Conservation (phyloP, 2,797 vertebrate genomes). For the Neomorphus geoffroyi region DNA sequence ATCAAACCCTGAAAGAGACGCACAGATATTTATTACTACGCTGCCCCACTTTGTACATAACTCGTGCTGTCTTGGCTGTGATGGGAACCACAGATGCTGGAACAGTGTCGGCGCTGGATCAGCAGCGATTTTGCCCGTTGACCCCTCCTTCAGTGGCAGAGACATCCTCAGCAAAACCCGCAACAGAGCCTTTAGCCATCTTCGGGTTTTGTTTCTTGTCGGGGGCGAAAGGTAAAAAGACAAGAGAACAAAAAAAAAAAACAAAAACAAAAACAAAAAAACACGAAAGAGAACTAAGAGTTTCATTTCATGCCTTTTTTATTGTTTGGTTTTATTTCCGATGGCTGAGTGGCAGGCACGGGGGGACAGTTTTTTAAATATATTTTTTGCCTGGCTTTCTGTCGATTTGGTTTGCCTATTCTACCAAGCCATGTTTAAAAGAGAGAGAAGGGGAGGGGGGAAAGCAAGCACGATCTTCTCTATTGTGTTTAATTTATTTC, state of each 20-base stretch:
- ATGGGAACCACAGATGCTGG: slow-evolving; percentile 59
- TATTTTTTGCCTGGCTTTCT: slow-evolving; percentile 69
- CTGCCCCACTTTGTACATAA: slow-evolving; percentile 55
- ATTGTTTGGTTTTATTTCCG: slow-evolving; percentile 15
- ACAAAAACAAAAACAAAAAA: slow-evolving; percentile 10
- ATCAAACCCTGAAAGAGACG: slow-evolving; percentile 28
- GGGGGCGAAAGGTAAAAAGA: slow-evolving; percentile 59
- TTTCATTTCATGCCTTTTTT: slow-evolving; percentile 41
- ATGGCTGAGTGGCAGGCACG: slow-evolving; percentile 23
- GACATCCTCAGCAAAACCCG: not conserved
- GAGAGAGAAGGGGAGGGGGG: accelerated
- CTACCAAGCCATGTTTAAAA: slow-evolving; percentile 67
- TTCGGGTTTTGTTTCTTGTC: slow-evolving; percentile 1
- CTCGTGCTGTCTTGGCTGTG: slow-evolving; percentile 38
- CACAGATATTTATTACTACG: slow-evolving; percentile 72
- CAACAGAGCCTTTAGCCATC: not conserved
- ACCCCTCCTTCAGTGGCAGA: slow-evolving; percentile 19
- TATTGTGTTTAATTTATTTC: slow-evolving; percentile 90
- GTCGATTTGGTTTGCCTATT: slow-evolving; percentile 44
- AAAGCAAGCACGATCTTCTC: slow-evolving; percentile 53
- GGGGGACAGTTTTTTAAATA: slow-evolving; percentile 5
- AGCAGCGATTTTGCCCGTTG: not conserved
- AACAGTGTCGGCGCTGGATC: not conserved
- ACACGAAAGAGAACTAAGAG: not conserved
- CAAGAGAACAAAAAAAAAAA: not conserved